A percentile compares a stretch with the other conserved stretches of the same genome.
These are phyloP conservation scores for Aleiodes leptofemur DNA, from an alignment of 2,888 invertebrate genomes.

Conservation along the genomic window DNA sequence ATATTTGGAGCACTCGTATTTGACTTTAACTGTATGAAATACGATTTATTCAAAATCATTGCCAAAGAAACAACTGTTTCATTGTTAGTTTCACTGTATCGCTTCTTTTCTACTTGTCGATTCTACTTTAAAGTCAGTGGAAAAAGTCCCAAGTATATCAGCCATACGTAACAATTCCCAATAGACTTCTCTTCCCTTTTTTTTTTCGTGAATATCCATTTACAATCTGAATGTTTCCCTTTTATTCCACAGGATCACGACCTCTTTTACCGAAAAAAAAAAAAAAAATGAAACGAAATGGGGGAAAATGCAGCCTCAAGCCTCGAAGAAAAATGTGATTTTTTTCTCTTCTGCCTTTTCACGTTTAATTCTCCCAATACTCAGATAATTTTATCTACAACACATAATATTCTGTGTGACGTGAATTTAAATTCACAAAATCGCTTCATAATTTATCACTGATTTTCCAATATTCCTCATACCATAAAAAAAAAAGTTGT, in stretches of 20 bases:
- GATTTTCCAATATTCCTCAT: neutral
- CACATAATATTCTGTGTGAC: too few relatives aligned
- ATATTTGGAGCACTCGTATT: neutral
- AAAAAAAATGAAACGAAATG: too few relatives aligned
- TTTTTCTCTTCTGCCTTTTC: too few relatives aligned
- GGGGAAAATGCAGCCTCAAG: too few relatives aligned
- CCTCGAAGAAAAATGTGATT: too few relatives aligned
- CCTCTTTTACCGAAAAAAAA: too few relatives aligned
- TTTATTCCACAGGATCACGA: too few relatives aligned
- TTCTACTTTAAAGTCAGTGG: neutral
- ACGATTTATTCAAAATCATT: constrained; percentile 2
- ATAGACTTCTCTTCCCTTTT: too few relatives aligned
- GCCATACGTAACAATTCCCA: neutral
- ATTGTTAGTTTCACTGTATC: constrained; percentile 1
- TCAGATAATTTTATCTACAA: too few relatives aligned
- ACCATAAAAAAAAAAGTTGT: neutral
- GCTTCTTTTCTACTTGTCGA: neutral
- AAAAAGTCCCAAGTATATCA: neutral
- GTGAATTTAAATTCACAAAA: neutral
- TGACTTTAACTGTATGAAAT: neutral
- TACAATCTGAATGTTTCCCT: too few relatives aligned
- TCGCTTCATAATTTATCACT: neutral
- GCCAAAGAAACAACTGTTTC: neutral
- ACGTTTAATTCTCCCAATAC: too few relatives aligned
- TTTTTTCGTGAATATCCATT: too few relatives aligned